Evolutionary conservation across 2,888 invertebrate species (phyloP).

Genomic region (Nemotelus pantherinus): DNA sequence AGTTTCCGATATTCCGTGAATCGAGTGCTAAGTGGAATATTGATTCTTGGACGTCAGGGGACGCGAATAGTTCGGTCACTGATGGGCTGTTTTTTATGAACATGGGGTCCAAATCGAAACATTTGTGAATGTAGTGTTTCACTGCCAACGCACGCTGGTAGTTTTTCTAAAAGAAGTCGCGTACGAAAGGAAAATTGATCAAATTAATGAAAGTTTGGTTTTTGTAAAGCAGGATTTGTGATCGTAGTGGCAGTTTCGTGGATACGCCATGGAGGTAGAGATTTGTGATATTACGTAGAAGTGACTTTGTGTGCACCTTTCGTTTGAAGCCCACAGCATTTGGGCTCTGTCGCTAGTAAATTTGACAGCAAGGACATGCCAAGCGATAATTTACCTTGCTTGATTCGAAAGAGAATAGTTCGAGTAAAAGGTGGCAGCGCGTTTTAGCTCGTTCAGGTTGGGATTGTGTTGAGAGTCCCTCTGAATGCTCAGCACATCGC

Average conservation of each 20-base stretch:
- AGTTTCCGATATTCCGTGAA: not conserved
- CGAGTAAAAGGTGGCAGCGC: not conserved
- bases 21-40: not conserved
- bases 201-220: no score
- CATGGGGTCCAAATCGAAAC: constrained; percentile 10
- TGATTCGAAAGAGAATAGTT: not conserved
- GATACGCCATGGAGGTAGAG: constrained; percentile 34
- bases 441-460: not conserved
- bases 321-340: not conserved
- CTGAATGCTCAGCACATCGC: not conserved
- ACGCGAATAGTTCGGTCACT: constrained; percentile 17
- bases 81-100: not conserved
- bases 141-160: not conserved
- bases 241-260: no score
- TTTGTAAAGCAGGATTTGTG: no score
- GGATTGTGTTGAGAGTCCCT: not conserved
- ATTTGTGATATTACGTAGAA: constrained; percentile 39
- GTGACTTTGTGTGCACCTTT: constrained; percentile 7
- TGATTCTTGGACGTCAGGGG: constrained; percentile 16
- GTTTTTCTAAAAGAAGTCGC: no score
- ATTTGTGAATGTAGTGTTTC: constrained; percentile 3
- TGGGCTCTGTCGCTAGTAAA: not conserved
- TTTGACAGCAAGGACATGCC: constrained; percentile 9
- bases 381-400: not conserved
- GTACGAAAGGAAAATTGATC: no score